Conservation (phyloP, 2,113 vertebrate species). For the Neotoma lepida region DNA sequence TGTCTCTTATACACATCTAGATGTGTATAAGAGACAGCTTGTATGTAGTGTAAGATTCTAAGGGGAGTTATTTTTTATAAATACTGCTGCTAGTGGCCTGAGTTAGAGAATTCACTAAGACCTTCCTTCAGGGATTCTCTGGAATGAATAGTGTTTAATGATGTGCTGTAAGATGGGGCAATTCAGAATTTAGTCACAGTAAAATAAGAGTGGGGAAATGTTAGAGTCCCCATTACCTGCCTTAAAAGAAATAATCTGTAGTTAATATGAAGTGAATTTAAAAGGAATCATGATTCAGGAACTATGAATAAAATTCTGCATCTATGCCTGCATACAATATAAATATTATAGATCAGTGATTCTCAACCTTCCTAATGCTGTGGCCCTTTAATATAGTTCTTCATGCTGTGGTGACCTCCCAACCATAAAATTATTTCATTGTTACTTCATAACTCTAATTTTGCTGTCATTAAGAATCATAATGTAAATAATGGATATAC, state of each 20-base stretch:
- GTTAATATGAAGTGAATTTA: not conserved
- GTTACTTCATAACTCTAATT: not conserved
- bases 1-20: no score
- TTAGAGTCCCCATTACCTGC: not conserved
- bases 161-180: rapidly evolving
- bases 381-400: not conserved
- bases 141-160: not conserved
- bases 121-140: not conserved
- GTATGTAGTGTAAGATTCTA: not conserved
- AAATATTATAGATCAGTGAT: not conserved
- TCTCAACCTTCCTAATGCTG: not conserved
- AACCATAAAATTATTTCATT: not conserved
- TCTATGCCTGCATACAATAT: not conserved
- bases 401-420: not conserved
- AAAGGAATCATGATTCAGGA: not conserved
- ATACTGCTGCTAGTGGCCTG: not conserved
- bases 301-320: not conserved
- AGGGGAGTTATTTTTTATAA: not conserved
- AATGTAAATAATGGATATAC: not conserved
- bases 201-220: not conserved
- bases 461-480: not conserved
- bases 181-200: not conserved
- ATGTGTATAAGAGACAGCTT: no score
- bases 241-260: not conserved
- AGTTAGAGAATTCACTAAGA: not conserved